A percentile compares a stretch with the other conserved stretches of the same genome.
phyloP scores from a whole-genome alignment of 2,888 invertebrate species.

The Lasioglossum zephyrum region DNA sequence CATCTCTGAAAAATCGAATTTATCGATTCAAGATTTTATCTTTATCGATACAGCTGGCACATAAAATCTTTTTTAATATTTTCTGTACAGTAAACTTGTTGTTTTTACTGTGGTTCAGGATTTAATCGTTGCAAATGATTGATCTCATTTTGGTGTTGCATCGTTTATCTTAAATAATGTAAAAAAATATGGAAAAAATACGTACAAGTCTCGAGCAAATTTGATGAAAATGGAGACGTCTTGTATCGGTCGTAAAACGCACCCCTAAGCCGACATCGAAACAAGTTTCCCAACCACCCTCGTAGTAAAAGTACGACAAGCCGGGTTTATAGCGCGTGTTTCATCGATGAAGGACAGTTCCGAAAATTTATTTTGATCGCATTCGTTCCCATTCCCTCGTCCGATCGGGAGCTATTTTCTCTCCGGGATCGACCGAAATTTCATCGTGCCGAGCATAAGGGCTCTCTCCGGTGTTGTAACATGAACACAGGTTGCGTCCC shows the following conservation, averaged over 20 bases:
- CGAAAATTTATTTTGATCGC: not conserved
- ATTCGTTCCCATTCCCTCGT: conserved; percentile 1
- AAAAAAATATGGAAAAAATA: no score
- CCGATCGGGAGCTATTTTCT: not conserved
- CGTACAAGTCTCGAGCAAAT: not conserved
- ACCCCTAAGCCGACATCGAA: not conserved
- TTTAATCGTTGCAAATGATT: no score
- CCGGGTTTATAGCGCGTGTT: not conserved
- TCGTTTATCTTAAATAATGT: no score
- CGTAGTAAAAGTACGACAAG: not conserved
- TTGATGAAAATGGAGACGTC: not conserved
- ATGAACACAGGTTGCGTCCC: conserved; percentile 37
- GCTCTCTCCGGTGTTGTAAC: conserved; percentile 21
- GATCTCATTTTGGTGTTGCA: no score
- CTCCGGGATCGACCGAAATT: conserved; percentile 11
- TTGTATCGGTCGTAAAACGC: not conserved
- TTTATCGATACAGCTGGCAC: not conserved
- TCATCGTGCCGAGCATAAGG: not conserved
- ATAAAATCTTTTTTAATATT: not conserved
- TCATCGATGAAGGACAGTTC: not conserved
- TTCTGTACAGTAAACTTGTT: not conserved
- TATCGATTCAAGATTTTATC: not conserved
- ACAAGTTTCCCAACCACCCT: not conserved
- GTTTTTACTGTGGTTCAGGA: not conserved
- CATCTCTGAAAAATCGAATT: not conserved